Conservation (phyloP, 2,797 vertebrate genomes). For the Ispidina lecontei region DNA sequence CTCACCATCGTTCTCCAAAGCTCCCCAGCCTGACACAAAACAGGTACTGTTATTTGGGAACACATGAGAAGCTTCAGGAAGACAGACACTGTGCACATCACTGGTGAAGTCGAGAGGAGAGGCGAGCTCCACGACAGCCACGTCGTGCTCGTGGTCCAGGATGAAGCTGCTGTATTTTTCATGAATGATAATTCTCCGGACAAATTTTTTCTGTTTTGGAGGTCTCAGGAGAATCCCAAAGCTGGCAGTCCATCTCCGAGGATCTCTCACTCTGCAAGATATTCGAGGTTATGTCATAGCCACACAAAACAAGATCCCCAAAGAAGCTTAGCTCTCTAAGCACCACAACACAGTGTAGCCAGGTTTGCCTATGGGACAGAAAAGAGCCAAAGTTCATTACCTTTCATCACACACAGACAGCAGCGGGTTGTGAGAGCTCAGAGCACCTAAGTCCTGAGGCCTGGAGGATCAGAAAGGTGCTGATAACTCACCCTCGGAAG, state of each 20-base stretch:
- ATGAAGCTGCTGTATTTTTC: conserved; percentile 51
- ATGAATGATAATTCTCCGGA: conserved; percentile 72
- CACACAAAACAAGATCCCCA: background rate
- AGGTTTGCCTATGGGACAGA: background rate
- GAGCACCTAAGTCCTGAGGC: background rate
- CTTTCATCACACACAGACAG: background rate
- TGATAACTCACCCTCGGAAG: conserved; percentile 84
- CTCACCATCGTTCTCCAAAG: conserved; percentile 75
- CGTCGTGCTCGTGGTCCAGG: conserved; percentile 65
- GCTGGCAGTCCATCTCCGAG: conserved; percentile 74
- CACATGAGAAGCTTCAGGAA: conserved; percentile 68
- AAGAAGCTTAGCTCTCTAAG: background rate
- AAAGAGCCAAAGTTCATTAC: background rate
- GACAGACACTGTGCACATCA: conserved; percentile 75
- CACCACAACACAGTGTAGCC: background rate
- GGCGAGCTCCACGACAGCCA: conserved; percentile 77
- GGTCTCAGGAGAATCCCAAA: conserved; percentile 76
- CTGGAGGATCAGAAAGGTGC: background rate
- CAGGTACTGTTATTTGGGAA: conserved; percentile 68
- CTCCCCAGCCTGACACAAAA: conserved; percentile 82
- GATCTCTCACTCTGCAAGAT: conserved; percentile 58
- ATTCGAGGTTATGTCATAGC: background rate
- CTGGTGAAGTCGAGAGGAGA: conserved; percentile 67
- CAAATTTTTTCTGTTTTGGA: conserved; percentile 52
- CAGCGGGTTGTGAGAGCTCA: background rate